A percentile compares a stretch with the other conserved stretches of the same genome.
Evolutionary conservation across 2,797 vertebrate species (phyloP).

Genomic region (Glossophaga mutica): DNA sequence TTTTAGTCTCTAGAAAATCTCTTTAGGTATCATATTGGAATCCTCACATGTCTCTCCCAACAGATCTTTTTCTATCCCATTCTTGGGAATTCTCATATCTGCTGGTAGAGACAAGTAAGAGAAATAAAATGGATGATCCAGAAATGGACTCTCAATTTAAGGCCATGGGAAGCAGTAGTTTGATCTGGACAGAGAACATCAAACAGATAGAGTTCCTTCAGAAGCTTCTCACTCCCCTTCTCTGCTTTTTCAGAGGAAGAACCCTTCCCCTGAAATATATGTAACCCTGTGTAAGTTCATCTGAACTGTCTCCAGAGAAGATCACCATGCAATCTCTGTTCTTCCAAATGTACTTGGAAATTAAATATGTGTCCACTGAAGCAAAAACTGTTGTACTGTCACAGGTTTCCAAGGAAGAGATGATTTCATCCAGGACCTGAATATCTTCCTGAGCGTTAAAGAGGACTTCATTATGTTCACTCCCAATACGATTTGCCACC

Average conservation of each 20-base stretch:
- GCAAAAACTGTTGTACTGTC: constrained; percentile 88
- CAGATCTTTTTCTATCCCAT: constrained; percentile 93
- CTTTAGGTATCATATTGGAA: constrained; percentile 89
- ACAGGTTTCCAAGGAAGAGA: constrained; percentile 91
- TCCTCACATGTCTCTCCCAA: constrained; percentile 90
- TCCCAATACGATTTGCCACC: constrained; percentile 90
- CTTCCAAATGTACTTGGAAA: constrained; percentile 89
- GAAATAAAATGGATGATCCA: constrained; percentile 93
- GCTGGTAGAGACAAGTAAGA: constrained; percentile 93
- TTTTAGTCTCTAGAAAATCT: constrained; percentile 91
- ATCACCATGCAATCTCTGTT: constrained; percentile 90
- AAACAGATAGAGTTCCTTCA: constrained; percentile 90
- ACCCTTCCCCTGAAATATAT: constrained; percentile 90
- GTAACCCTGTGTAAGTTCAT: constrained; percentile 88
- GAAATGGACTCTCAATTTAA: constrained; percentile 95
- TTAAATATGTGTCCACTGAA: constrained; percentile 85
- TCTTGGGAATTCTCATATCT: constrained; percentile 89
- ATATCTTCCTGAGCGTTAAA: constrained; percentile 91
- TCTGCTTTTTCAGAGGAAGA: constrained; percentile 80
- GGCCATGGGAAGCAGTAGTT: constrained; percentile 88
- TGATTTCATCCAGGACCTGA: constrained; percentile 87
- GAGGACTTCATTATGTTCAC: constrained; percentile 91
- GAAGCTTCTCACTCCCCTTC: constrained; percentile 87
- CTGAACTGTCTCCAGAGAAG: constrained; percentile 89
- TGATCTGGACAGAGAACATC: constrained; percentile 88